Base-by-base conservation (phyloP, 1,140 invertebrate species). In the Micrasema minimum region DNA sequence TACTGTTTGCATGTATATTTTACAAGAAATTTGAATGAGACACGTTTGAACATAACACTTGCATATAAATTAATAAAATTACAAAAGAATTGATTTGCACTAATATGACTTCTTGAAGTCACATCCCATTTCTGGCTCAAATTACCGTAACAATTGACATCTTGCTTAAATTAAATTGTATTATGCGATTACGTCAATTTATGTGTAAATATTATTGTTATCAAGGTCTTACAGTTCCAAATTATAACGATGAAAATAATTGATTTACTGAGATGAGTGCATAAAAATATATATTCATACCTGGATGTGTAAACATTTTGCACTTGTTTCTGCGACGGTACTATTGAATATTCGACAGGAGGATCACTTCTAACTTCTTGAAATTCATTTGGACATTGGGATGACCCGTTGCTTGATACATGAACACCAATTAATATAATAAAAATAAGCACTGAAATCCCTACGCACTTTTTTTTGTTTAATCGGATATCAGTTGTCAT, bases 271-370 rank as follows among this genome's bases (percentile, higher is more conserved):
- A 38, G 35, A 41, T 7, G 16, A 59, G 12, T 38, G 16, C 12
- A 18, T 3, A 59, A 38, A 41, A 12, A 12, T 59, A 10, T 38
- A 11, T 22, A 48, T 31, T 67, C n/a, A n/a, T 67, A 67, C 66
- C 51, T 67, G 31, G 35, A 43, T 9, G 38, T 43, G n/a, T 67
- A 50, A 20, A 16, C 45, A 66, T 66, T 66, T 41, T 64, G 66
- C 22, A 4, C 46, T 51, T 50, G 57, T 16, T 35, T 69, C 45
- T 51, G 66, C 14, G 48, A 23, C 22, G 97, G 97, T 9, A 96
- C 99, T 62, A 99, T 92, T 2, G 93, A 91, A 83, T 94, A 96
- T 76, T 96, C 94, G 26, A 83, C 89, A 11, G 88, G 88, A 71
- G 87, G 79, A 72, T 83, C 81, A 45, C 80, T 79, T 75, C 78